Percentiles rank a stretch among this genome's conserved stretches.
phyloP scores from a whole-genome alignment of 2,888 invertebrate genomes.

The Polydrusus pterygomalis region DNA sequence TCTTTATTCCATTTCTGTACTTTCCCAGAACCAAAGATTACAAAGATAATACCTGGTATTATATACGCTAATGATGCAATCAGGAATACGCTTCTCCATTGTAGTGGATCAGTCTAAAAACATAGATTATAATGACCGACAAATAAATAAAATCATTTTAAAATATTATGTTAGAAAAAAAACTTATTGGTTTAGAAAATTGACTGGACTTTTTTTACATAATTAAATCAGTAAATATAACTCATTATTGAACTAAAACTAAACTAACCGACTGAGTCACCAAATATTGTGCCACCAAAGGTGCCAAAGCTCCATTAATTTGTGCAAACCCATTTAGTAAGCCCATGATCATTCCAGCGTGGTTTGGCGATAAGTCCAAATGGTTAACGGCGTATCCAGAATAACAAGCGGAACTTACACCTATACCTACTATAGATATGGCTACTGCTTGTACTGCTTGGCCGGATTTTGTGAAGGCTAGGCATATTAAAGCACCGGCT shows the following conservation, averaged over 20 bases:
- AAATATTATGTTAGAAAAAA: too few species aligned
- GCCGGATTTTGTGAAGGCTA: slow-evolving; percentile 74
- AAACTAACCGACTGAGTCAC: slow-evolving; percentile 77
- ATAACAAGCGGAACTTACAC: slow-evolving; percentile 83
- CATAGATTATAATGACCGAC: background rate
- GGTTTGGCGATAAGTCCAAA: slow-evolving; percentile 85
- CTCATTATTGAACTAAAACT: background rate
- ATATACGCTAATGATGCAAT: slow-evolving; percentile 25
- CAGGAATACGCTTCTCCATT: slow-evolving; percentile 48
- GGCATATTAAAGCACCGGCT: slow-evolving; percentile 78
- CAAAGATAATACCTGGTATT: slow-evolving; percentile 34
- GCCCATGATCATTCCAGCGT: slow-evolving; percentile 88
- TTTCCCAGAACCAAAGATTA: slow-evolving; percentile 41
- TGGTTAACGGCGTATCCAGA: slow-evolving; percentile 86
- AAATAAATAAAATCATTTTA: background rate
- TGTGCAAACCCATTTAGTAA: slow-evolving; percentile 85
- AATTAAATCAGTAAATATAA: too few species aligned
- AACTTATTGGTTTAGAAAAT: too few species aligned
- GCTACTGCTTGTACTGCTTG: slow-evolving; percentile 76
- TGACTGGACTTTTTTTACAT: too few species aligned
- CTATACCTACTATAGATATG: slow-evolving; percentile 81
- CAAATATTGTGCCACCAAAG: slow-evolving; percentile 81
- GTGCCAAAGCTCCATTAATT: slow-evolving; percentile 85
- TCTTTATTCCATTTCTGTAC: slow-evolving; percentile 46
- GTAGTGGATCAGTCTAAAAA: slow-evolving; percentile 41